These are phyloP conservation scores for Eulithis prunata DNA, from an alignment of 2,888 invertebrate species.

Conservation along the genomic window DNA sequence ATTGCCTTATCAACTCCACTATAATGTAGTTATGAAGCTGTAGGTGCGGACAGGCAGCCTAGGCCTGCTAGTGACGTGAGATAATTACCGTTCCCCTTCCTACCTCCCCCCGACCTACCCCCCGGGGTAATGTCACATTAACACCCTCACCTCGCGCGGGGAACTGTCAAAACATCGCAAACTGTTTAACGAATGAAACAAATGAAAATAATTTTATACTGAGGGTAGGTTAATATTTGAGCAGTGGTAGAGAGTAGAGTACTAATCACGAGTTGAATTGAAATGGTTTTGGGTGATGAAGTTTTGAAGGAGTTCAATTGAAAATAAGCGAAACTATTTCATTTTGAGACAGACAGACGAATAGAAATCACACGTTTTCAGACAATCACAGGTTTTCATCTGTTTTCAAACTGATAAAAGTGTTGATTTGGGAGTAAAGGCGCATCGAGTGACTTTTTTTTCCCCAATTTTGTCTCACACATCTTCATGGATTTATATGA, in stretches of 20 bases:
- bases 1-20: slow-evolving; percentile 31
- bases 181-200: slow-evolving; percentile 65
- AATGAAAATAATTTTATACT: slow-evolving; percentile 39
- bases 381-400: too few relatives aligned
- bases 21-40: slow-evolving; percentile 56
- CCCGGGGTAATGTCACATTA: slow-evolving; percentile 79
- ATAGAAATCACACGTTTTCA: too few relatives aligned
- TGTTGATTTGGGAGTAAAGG: too few relatives aligned
- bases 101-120: slow-evolving; percentile 40
- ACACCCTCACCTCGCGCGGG: slow-evolving; percentile 69
- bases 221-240: slow-evolving; percentile 17
- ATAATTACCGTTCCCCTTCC: slow-evolving; percentile 75
- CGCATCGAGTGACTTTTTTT: too few relatives aligned
- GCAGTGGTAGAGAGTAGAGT: background rate
- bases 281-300: background rate
- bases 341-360: too few relatives aligned
- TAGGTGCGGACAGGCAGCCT: slow-evolving; percentile 71
- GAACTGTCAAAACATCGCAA: slow-evolving; percentile 78
- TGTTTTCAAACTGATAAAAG: too few relatives aligned
- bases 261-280: background rate
- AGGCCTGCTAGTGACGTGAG: slow-evolving; percentile 80
- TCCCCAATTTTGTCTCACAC: too few relatives aligned
- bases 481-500: too few relatives aligned
- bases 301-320: slow-evolving; percentile 7
- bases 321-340: too few relatives aligned